Evolutionary conservation across 2,797 vertebrate genomes (phyloP).

Genomic region (Ataeniobius toweri): DNA sequence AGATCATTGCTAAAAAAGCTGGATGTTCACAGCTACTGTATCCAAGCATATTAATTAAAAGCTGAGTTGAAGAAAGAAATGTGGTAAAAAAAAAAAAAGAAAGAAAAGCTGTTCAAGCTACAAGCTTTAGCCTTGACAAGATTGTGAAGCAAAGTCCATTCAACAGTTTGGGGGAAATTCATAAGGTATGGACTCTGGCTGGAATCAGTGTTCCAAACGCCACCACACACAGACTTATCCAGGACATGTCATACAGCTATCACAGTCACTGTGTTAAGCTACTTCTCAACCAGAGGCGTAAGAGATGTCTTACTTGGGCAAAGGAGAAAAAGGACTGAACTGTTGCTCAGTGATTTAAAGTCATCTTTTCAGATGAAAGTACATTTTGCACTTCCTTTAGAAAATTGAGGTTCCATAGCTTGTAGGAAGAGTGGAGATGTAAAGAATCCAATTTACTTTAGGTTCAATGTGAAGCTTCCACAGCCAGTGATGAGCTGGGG

Average conservation of each 20-base stretch:
- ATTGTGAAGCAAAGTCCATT: neutral
- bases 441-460: neutral
- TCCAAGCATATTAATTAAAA: neutral
- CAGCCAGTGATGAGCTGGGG: neutral
- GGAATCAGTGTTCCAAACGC: neutral
- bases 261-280: neutral
- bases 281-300: neutral
- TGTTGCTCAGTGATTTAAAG: neutral
- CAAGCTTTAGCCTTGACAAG: neutral
- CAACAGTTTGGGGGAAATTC: neutral
- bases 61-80: neutral
- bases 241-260: neutral
- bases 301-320: neutral
- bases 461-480: neutral
- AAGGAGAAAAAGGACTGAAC: neutral
- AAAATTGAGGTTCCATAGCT: neutral
- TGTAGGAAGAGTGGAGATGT: neutral
- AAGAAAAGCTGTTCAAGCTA: neutral
- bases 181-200: neutral
- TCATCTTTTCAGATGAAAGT: neutral
- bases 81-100: neutral
- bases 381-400: neutral
- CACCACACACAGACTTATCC: neutral
- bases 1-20: neutral
- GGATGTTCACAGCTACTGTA: neutral